phyloP scores from a whole-genome alignment of 2,888 invertebrate genomes.

The Noctua janthe region DNA sequence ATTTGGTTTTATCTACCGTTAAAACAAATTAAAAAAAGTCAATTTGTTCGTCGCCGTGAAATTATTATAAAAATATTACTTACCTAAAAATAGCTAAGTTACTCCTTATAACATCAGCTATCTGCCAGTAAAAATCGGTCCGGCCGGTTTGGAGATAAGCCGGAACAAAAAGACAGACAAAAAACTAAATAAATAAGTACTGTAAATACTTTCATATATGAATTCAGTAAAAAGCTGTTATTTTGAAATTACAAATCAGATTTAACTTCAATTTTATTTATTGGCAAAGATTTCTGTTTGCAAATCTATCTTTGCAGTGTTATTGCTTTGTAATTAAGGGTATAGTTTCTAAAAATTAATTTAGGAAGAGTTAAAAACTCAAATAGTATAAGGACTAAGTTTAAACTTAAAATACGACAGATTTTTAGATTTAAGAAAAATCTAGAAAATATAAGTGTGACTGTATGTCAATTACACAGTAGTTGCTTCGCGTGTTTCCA shows the following conservation, averaged over 20 bases:
- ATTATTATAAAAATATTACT: no score
- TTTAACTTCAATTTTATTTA: no score
- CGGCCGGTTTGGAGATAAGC: neutral
- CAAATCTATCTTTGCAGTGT: neutral
- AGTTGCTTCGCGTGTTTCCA: constrained; percentile 40
- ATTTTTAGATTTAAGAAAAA: neutral
- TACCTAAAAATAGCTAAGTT: no score
- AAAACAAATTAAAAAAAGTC: neutral
- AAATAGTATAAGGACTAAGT: neutral
- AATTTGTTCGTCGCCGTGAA: no score
- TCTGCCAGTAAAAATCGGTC: no score
- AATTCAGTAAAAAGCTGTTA: no score
- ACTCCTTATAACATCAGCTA: no score
- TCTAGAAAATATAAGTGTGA: neutral
- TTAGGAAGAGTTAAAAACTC: constrained; percentile 36
- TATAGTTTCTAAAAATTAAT: neutral
- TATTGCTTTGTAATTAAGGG: constrained; percentile 14
- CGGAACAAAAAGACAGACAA: no score
- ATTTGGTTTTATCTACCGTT: neutral
- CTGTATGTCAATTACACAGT: constrained; percentile 52
- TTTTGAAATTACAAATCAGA: no score
- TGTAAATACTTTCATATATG: no score
- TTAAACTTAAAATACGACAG: constrained; percentile 18
- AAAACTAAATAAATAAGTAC: no score
- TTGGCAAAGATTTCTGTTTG: neutral